Conservation (phyloP, 37 sponge, comb jelly and placozoan species). For the Halichondria panicea region DNA sequence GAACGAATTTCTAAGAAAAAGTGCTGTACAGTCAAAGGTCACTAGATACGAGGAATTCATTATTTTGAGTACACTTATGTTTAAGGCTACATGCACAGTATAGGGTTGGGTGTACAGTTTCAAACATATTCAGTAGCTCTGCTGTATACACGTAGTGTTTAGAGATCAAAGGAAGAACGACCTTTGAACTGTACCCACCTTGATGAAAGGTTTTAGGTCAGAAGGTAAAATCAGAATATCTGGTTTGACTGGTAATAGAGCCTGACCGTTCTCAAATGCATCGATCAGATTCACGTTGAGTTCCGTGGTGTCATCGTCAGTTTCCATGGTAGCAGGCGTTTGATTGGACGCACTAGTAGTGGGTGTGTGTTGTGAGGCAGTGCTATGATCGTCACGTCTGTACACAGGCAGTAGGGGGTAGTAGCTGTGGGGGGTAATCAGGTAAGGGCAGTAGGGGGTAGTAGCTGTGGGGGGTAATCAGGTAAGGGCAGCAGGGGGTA, state of each 20-base stretch:
- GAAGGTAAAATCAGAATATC: slow-evolving; percentile 75
- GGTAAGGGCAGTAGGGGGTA: slow-evolving; percentile 64
- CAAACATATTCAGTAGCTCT: no score
- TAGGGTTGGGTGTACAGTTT: no score
- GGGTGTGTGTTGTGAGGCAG: background rate
- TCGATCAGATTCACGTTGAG: slow-evolving; percentile 46
- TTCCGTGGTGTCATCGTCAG: background rate
- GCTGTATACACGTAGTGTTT: no score
- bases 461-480: no score
- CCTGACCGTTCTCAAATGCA: slow-evolving; percentile 29
- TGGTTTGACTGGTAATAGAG: slow-evolving; percentile 45
- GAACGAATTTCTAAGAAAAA: no score
- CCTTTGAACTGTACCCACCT: slow-evolving; percentile 37
- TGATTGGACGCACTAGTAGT: background rate
- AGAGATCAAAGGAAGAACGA: no score
- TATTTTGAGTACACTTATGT: no score
- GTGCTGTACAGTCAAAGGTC: no score
- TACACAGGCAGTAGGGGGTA: slow-evolving; percentile 54
- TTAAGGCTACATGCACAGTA: no score
- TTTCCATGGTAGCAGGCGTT: background rate
- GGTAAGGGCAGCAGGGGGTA: slow-evolving; percentile 64
- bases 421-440: no score
- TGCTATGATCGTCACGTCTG: slow-evolving; percentile 8
- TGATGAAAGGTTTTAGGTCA: slow-evolving; percentile 73
- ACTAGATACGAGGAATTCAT: no score